Percentiles rank a stretch among this genome's conserved stretches.
These are phyloP conservation scores for Pygocentrus nattereri DNA, from an alignment of 2,797 vertebrate genomes.

Conservation along the genomic window DNA sequence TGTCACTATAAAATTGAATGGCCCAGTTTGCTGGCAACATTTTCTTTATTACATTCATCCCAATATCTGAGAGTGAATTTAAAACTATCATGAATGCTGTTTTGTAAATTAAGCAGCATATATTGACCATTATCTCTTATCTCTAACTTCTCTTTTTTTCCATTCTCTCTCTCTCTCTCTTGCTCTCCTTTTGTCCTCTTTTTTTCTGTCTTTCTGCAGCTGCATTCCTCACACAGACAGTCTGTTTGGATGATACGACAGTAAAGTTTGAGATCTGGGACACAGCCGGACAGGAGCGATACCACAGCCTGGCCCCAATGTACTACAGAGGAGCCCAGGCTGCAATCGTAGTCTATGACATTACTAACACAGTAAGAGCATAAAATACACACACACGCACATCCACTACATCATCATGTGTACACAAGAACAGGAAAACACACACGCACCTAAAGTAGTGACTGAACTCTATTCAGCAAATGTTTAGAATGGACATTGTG, in stretches of 20 bases:
- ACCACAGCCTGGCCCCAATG: constrained; percentile 98
- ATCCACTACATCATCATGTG: too few species aligned
- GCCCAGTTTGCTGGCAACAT: too few species aligned
- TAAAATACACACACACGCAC: background rate
- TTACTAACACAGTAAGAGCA: constrained; percentile 93
- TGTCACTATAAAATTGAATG: too few species aligned
- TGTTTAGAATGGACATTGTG: too few species aligned
- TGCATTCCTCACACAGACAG: constrained; percentile 98
- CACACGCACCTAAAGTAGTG: too few species aligned
- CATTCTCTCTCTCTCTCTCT: constrained; percentile 14
- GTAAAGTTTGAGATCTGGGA: constrained; percentile 99
- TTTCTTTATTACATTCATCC: too few species aligned
- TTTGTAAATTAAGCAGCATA: background rate
- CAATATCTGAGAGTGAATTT: too few species aligned
- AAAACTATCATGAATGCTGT: too few species aligned
- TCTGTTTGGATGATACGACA: constrained; percentile 97
- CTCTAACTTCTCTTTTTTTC: background rate
- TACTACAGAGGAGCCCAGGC: constrained; percentile 98
- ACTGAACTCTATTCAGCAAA: too few species aligned
- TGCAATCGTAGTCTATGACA: constrained; percentile 97
- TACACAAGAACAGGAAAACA: too few species aligned
- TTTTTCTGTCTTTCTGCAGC: constrained; percentile 73
- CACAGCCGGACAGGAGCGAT: constrained; percentile 95
- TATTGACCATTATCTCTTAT: background rate
- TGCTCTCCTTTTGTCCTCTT: background rate